A percentile compares a stretch with the other conserved stretches of the same genome.
These are phyloP conservation scores for Apamea crenata DNA, from an alignment of 2,888 invertebrate species.

Conservation along the genomic window DNA sequence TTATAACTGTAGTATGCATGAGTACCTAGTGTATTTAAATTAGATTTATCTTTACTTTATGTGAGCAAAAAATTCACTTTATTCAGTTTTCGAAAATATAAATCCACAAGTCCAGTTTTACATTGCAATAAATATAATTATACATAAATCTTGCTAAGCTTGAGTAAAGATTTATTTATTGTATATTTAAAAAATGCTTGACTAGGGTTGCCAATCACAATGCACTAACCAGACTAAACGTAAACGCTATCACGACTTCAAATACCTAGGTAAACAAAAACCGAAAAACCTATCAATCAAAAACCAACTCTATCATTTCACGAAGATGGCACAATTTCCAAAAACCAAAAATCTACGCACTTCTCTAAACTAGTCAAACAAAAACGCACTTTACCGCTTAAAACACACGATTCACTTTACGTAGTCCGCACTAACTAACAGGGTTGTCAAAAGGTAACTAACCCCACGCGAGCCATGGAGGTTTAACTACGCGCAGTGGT, in stretches of 20 bases:
- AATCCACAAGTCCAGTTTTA: background rate
- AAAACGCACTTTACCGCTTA: slow-evolving; percentile 44
- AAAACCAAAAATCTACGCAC: slow-evolving; percentile 5
- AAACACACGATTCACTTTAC: slow-evolving; percentile 41
- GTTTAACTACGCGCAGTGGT: slow-evolving; percentile 51
- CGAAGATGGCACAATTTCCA: slow-evolving; percentile 16
- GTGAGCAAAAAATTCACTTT: background rate
- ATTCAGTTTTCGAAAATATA: background rate
- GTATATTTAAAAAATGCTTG: slow-evolving; percentile 45
- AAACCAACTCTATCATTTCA: slow-evolving; percentile 3
- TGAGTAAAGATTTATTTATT: slow-evolving; percentile 14
- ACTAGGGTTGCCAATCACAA: slow-evolving; percentile 58
- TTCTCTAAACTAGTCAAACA: background rate
- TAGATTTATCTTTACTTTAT: slow-evolving; percentile 10
- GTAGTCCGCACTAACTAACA: slow-evolving; percentile 53
- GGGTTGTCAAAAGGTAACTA: slow-evolving; percentile 56
- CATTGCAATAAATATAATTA: background rate
- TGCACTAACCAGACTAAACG: slow-evolving; percentile 51
- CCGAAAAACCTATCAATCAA: slow-evolving; percentile 18
- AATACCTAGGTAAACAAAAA: slow-evolving; percentile 30
- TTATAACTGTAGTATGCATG: slow-evolving; percentile 19
- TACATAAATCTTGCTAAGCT: slow-evolving; percentile 4
- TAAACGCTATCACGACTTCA: slow-evolving; percentile 21
- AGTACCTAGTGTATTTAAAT: slow-evolving; percentile 18
- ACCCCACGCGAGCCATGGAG: slow-evolving; percentile 56